Evolutionary conservation across 2,113 vertebrate species (phyloP).

Genomic region (Podarcis cretensis): DNA sequence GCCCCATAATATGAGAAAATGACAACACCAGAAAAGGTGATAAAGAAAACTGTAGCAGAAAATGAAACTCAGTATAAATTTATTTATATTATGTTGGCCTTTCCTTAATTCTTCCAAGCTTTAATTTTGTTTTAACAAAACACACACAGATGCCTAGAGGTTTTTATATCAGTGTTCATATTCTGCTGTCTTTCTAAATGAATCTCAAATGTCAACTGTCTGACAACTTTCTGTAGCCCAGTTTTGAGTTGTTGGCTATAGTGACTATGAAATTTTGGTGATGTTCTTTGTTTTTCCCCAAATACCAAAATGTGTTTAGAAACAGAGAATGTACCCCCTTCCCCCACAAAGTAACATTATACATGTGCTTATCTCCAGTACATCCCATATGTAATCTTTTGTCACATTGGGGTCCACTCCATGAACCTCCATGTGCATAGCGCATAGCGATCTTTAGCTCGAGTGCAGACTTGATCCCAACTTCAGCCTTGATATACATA

Average conservation of each 20-base stretch:
- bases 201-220: constrained; percentile 71
- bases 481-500: not conserved
- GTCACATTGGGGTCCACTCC: not conserved
- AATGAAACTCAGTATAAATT: constrained; percentile 11
- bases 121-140: not conserved
- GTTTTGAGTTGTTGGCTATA: constrained; percentile 64
- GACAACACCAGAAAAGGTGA: not conserved
- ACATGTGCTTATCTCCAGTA: not conserved
- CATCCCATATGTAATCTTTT: not conserved
- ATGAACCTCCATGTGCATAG: not conserved
- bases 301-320: not conserved
- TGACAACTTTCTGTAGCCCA: constrained; percentile 63
- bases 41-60: constrained; percentile 2
- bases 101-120: constrained; percentile 40
- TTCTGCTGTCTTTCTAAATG: constrained; percentile 51
- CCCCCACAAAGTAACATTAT: not conserved
- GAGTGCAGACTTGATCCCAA: not conserved
- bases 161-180: constrained; percentile 16
- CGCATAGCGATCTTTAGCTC: not conserved
- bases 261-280: constrained; percentile 36
- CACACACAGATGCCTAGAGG: not conserved
- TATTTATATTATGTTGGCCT: constrained; percentile 31
- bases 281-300: not conserved
- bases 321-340: not conserved
- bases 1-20: not conserved